Percentiles rank a stretch among this genome's conserved stretches.
These are phyloP conservation scores for Grantiella picta DNA, from an alignment of 2,113 vertebrate species.

Conservation along the genomic window DNA sequence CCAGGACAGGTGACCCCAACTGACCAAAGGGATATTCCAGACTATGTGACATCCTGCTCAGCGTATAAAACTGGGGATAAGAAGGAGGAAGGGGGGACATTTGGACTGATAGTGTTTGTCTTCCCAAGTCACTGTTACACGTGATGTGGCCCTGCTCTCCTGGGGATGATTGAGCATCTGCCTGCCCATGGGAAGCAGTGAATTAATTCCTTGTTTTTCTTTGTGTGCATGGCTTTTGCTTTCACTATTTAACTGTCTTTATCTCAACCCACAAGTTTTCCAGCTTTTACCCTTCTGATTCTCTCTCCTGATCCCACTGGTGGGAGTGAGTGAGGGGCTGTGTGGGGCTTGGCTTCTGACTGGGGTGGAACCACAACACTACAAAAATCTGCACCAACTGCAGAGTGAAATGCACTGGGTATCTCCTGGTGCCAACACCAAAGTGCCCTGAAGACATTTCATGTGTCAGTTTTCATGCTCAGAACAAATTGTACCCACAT, in stretches of 20 bases:
- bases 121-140: not conserved
- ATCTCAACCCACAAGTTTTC: not conserved
- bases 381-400: not conserved
- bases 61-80: not conserved
- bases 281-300: not conserved
- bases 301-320: not conserved
- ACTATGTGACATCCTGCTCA: too few relatives aligned
- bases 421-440: not conserved
- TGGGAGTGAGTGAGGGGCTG: not conserved
- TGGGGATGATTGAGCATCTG: not conserved
- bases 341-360: not conserved
- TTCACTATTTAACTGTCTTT: not conserved
- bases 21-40: not conserved
- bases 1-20: not conserved
- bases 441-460: not conserved
- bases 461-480: not conserved
- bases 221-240: not conserved
- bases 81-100: not conserved
- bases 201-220: not conserved
- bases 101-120: not conserved
- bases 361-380: fast-evolving
- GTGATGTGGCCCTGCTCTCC: not conserved
- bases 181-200: not conserved
- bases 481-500: not conserved
- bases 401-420: not conserved